Evolutionary conservation across 2,797 vertebrate species (phyloP), one percentile per base, ranked within the genome.

Genomic region (Allobates femoralis): DNA sequence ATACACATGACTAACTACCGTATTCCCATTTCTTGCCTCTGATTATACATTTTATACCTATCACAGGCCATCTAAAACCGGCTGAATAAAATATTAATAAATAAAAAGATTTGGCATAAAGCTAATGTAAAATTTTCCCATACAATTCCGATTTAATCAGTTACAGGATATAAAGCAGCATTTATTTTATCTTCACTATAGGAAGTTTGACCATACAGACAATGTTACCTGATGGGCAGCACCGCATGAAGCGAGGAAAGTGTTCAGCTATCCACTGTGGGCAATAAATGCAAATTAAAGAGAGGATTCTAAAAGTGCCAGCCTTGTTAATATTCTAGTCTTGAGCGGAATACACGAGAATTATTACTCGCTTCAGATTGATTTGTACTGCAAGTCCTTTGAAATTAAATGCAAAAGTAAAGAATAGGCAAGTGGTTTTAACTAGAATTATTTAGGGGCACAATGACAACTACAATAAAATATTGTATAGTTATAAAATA

Each of bases 331-430:
- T 86, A 86, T 86, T 82, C 79, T 86, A 69, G 79, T 67, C 79
- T 82, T 28, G 80, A 82, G 51, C 60, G 50, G 79, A 77, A 86
- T 77, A 83, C 66, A 78, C 14, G 14, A 86, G 73, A 86, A 86
- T 86, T 86, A 81, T 86, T 81, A 76, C 69, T 82, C 41, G 71
- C 69, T 76, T 76, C 69, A 81, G 46, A 81, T 55, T 75, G 85
- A 81, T 86, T 86, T 86, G 79, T 81, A 66, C 79, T 81, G 85
- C 53, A 81, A 82, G 85, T 86, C 73, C 56, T 86, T 83, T 82
- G 85, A 81, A 82, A 86, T 77, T 73, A 86, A 86, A 86, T 77
- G 50, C 79, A 86, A 82, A 83, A 76, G 78, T 76, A 81, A 53
- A 86, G 79, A 79, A 73, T 62, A 74, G 41, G 64, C 79, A 69